Evolutionary conservation across 2,888 invertebrate genomes (phyloP), one percentile per base, ranked within the genome.

Genomic region (Protodeltote pygarga): DNA sequence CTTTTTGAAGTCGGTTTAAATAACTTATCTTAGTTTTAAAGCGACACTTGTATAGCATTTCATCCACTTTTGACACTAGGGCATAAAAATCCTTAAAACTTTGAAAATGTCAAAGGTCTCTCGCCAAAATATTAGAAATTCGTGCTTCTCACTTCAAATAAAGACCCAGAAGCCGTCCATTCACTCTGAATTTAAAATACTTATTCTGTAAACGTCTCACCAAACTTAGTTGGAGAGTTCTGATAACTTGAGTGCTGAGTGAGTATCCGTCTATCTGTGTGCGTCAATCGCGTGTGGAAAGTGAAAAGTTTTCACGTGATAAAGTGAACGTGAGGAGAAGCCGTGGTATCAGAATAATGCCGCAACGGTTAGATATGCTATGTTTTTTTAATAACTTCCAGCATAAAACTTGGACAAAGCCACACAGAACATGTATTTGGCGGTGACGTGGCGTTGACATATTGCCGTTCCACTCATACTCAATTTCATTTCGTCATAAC

Each of bases 201-300:
- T 66, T 62, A 62, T 66, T 62, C 50, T 21, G 50, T 64, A 49
- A 64, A 52, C 65, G 53, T 64, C 40, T 49, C 40, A 24, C 33
- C 10, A 40, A 64, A 67, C 34, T 66, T 58, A 47, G 42, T 40
- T 52, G 64, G 60, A 25, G 38, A 65, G 68, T 58, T 63, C 41
- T 41, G 40, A 46, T 64, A 67, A 58, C 65, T 67, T 40, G 35
- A 63, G 64, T 39, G 64, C 64, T 46, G 58, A 63, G 64, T 39
- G 67, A 58, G 54, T 65, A 68, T 60, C 69, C 47, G 59, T 67
- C 60, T 65, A 50, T 54, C 54, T 65, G 65, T 48, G 65, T 65
- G 68, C 75, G 73, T 80, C 81, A 82, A 80, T 81, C 79, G 79
- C 66, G 77, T 69, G 79, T 72, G 71, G 79, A 77, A 79, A 83